Base-by-base conservation (phyloP, 2,797 vertebrate species). In the Sebastes alutus region DNA sequence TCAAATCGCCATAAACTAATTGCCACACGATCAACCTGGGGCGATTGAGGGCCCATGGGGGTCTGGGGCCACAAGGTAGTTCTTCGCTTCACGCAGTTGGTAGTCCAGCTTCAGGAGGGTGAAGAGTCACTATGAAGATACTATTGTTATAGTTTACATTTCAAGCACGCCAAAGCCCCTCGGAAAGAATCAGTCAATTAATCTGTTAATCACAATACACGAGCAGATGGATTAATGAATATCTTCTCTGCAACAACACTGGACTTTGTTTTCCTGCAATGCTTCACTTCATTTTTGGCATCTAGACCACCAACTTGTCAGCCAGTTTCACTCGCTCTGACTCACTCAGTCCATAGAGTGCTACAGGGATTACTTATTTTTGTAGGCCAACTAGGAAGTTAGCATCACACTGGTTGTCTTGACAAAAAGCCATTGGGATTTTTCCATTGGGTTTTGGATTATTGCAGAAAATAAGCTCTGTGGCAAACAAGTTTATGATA, bases 1-100 rank as follows among this genome's bases (percentile, higher is more conserved):
- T 77, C 32, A 56, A 77, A 83, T 86, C 63, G 75, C 11, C 70
- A 63, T 30, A 33, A 68, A 72, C 6, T 65, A 68, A 82, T 59
- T 60, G 58, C 13, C 32, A 25, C 42, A 78, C 27, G 14, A 32
- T 12, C 2, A 61, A 72, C 29, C 13, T 14, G 63, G 12, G 46
- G 55, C 2, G 29, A 54, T 30, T 6, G 8, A 14, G 62, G 33
- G 4, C 46, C 55, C 10, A 20, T 23, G 12, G 42, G n/a, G 9
- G 18, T 46, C 9, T 64, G 58, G 25, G 29, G 61, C 35, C 20
- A 33, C 2, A 18, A 54, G 49, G 7, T 33, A 33, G 18, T 4
- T 59, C 8, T 18, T 14, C 6, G 56, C n/a, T 12, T 46, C 9
- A 22, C 4, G 1, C 20, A 16, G 58, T 6, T 5, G 33, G 7